These are phyloP conservation scores for Stichodactyla helianthus DNA, from an alignment of 64 coral and sea anemone genomes.

Conservation along the genomic window DNA sequence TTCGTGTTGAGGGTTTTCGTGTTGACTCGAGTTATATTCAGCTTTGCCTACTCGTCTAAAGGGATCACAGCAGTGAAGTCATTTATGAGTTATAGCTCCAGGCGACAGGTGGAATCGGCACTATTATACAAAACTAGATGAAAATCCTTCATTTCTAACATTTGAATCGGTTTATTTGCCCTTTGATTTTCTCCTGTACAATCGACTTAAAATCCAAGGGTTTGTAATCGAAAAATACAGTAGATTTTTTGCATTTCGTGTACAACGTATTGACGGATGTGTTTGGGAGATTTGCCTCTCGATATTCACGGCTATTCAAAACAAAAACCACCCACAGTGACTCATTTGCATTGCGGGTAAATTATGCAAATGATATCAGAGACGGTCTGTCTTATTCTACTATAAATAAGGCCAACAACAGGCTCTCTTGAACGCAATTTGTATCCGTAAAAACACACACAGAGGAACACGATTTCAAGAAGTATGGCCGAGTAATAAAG, in stretches of 20 bases:
- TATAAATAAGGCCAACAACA: slow-evolving; percentile 1
- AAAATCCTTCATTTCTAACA: not conserved
- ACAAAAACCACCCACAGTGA: slow-evolving; percentile 6
- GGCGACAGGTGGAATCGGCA: not conserved
- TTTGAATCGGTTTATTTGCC: no score
- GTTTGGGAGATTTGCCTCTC: not conserved
- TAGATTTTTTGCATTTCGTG: not conserved
- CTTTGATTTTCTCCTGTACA: not conserved
- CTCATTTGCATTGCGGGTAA: slow-evolving; percentile 20
- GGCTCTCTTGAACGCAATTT: not conserved
- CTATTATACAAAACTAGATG: not conserved
- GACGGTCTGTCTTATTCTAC: not conserved
- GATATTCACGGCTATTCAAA: not conserved
- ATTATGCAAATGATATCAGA: slow-evolving; percentile 6
- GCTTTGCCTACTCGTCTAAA: not conserved
- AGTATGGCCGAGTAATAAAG: not conserved
- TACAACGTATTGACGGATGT: not conserved
- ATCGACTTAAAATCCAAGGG: not conserved
- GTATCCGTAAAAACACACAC: not conserved
- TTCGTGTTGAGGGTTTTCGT: not conserved
- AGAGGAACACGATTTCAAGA: not conserved
- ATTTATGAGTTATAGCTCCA: not conserved
- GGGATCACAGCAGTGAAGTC: not conserved
- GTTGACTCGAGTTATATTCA: not conserved
- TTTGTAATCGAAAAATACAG: not conserved